Evolutionary conservation across 2,888 invertebrate genomes (phyloP), one percentile per base, ranked within the genome.

Genomic region (Tenthredo notha): DNA sequence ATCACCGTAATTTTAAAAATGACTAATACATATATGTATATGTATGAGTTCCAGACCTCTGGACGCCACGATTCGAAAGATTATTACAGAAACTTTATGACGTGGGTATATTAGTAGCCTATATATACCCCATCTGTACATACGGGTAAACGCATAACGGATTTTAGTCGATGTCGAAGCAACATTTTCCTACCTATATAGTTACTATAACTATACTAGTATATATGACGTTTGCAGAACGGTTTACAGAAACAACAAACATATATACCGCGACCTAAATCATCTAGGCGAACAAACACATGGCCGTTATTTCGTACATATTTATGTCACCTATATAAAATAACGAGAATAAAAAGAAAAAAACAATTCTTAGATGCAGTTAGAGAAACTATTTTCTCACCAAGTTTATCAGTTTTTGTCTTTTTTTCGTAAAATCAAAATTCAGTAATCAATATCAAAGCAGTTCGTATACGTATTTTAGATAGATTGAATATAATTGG

Each of bases 1-100:
- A 37, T 37, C 37, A 37, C 6, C 7, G 6, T 37, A 37, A 37
- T 7, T 37, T 37, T 37, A 1, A 37, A 7, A 37, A 37, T 37
- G 6, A 37, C 37, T 37, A 33, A 33, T 33, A 33, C 37, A 7
- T 6, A 7, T 61, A 10, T 25, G 1, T 25, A 61, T 2, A 7
- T 18, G 0, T 25, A 25, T 0, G 47, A 61, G 21, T 61, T 10
- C 25, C 61, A 61, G 61, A 61, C 61, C 25, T 61, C 2, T 25
- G 25, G 61, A 61, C 61, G 61, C 61, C 61, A n/a, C n/a, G 58
- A 61, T 61, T 61, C 21, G 61, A 61, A 61, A 61, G 61, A 61
- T 61, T 25, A 61, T 61, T 25, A 61, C 21, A 4, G 10, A 61
- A 61, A 61, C 12, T 61, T 61, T 61, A 61, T 25, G 61, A 61